Evolutionary conservation across 2,797 vertebrate species (phyloP).

Genomic region (Capromys pilorides): DNA sequence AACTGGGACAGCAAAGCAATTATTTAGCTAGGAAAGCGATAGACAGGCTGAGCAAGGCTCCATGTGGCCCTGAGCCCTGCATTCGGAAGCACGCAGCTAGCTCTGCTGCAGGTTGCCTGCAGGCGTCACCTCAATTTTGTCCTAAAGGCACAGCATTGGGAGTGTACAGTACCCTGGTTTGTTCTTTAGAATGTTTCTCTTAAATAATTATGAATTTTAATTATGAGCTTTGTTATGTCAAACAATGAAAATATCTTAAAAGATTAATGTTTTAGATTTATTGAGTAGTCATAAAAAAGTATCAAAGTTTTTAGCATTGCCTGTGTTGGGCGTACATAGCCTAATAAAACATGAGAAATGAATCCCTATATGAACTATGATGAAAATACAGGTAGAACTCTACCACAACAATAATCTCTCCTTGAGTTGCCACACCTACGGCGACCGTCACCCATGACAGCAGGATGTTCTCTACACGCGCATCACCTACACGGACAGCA

Average conservation of each 20-base stretch:
- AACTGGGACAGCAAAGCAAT: not conserved
- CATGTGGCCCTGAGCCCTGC: not conserved
- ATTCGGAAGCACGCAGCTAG: not conserved
- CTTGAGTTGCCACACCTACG: not conserved
- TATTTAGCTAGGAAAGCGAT: not conserved
- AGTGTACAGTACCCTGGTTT: not conserved
- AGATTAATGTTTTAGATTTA: too few relatives aligned
- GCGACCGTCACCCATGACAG: not conserved
- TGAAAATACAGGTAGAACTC: not conserved
- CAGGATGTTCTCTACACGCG: not conserved
- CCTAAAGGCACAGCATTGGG: too few relatives aligned
- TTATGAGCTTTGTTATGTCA: not conserved
- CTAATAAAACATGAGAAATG: not conserved
- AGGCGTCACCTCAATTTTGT: not conserved
- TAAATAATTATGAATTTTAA: not conserved
- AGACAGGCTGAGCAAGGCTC: not conserved
- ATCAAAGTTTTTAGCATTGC: not conserved
- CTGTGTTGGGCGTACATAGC: not conserved
- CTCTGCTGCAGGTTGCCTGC: not conserved
- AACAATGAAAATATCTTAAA: not conserved
- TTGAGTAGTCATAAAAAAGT: not conserved
- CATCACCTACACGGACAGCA: not conserved
- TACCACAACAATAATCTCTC: not conserved
- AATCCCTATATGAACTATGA: not conserved
- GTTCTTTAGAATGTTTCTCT: not conserved